Percentiles rank a stretch among this genome's conserved stretches.
Evolutionary conservation across 1,140 invertebrate species (phyloP).

Genomic region (Tetramorium simillimum): DNA sequence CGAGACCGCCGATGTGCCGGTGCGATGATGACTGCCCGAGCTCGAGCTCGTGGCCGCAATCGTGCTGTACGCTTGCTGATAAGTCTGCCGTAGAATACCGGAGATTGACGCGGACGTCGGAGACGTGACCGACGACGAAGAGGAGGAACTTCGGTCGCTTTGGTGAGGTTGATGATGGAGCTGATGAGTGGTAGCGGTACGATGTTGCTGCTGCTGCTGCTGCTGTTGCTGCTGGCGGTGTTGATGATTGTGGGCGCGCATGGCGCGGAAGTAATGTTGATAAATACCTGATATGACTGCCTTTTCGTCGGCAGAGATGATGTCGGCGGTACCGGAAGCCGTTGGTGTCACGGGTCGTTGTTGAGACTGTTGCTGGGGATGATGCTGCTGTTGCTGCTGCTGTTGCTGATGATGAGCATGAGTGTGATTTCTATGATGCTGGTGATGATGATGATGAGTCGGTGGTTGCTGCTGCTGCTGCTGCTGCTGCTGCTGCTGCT

Average conservation of each 20-base stretch:
- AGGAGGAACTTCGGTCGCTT: constrained; percentile 74
- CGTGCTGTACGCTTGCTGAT: constrained; percentile 71
- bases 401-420: constrained; percentile 75
- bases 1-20: constrained; percentile 53
- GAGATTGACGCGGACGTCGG: constrained; percentile 65
- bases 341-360: constrained; percentile 75
- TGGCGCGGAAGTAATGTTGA: constrained; percentile 78
- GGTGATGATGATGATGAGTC: constrained; percentile 77
- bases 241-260: constrained; percentile 75
- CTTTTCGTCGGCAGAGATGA: constrained; percentile 76
- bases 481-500: constrained; percentile 71
- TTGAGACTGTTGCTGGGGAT: constrained; percentile 68
- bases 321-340: constrained; percentile 53
- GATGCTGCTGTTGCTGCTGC: constrained; percentile 71
- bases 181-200: constrained; percentile 60
- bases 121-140: constrained; percentile 61
- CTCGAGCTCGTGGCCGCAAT: constrained; percentile 55
- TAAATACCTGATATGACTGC: constrained; percentile 81
- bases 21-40: constrained; percentile 60
- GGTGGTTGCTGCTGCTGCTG: constrained; percentile 79
- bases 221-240: constrained; percentile 72
- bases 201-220: constrained; percentile 66
- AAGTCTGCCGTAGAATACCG: constrained; percentile 70
- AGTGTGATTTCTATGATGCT: constrained; percentile 57
- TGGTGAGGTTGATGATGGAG: constrained; percentile 73